Evolutionary conservation across 1,140 invertebrate genomes (phyloP), one percentile per base, ranked within the genome.

Genomic region (Drosophila trapezifrons): DNA sequence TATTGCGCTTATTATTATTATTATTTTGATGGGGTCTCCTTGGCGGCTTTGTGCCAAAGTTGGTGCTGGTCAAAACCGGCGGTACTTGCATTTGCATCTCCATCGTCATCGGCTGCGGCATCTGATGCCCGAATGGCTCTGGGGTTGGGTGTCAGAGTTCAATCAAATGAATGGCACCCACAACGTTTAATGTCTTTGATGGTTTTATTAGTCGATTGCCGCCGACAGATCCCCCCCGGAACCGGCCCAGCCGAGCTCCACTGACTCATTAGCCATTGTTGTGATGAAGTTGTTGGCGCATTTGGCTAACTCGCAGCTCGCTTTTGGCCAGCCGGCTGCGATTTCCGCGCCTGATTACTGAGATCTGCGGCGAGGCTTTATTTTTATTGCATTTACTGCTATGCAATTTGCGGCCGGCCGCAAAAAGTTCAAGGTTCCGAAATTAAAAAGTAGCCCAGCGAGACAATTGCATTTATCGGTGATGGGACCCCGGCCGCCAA

Each of bases 241-340:
- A 12, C 17, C 18, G 25, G 56, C 45, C 47, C 43, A 49, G 52
- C 58, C 69, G 25, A 49, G 8, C 76, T 79, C 62, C 70, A 62
- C 70, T 82, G 84, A 87, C 83, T 87, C 83, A 87, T 87, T 87
- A 87, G 84, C 76, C 83, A 87, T 87, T 89, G 82, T 86, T 87
- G 76, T 67, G 84, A 87, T 87, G 76, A 87, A 87, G 83, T 87
- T 87, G 84, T 87, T 86, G 80, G 65, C 59, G 69, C 18, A 47
- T 51, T 75, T 65, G 20, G 58, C 43, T 43, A 18, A 22, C 17
- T 46, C 38, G 47, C 35, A 2, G 42, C 55, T 63, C 18, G 55
- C 63, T 56, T 58, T 78, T 40, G 65, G 54, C 69, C 82, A 87
- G 57, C 70, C 71, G 57, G 83, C 64, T 79, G 79, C 66, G 84